These are phyloP conservation scores for Mormyrus iriodes DNA, from an alignment of 2,113 vertebrate species.

Conservation along the genomic window DNA sequence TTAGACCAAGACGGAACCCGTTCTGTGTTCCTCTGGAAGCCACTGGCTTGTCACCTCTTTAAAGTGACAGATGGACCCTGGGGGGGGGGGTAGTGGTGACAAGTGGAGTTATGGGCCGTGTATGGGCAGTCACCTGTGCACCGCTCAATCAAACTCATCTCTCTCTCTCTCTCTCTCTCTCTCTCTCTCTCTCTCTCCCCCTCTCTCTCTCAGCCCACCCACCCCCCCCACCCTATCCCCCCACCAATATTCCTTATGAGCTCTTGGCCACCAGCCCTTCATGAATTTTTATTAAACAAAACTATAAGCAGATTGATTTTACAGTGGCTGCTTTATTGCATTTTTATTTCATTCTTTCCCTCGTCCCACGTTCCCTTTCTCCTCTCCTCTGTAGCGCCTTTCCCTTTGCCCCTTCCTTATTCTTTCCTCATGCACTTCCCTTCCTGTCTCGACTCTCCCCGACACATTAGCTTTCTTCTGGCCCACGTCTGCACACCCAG, in stretches of 20 bases:
- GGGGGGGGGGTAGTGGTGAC: neutral
- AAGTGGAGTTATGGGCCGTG: neutral
- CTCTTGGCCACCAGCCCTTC: slow-evolving; percentile 82
- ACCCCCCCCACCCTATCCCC: slow-evolving; percentile 43
- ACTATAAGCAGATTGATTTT: slow-evolving; percentile 99
- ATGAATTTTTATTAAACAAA: slow-evolving; percentile 99
- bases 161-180: neutral
- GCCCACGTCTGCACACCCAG: neutral
- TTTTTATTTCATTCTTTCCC: slow-evolving; percentile 95
- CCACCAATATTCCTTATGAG: slow-evolving; percentile 81
- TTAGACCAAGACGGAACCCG: neutral
- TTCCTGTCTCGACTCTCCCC: neutral
- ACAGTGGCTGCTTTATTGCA: slow-evolving; percentile 88
- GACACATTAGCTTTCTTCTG: slow-evolving; percentile 1
- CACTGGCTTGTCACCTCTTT: neutral
- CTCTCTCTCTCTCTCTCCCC: neutral
- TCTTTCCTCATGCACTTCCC: slow-evolving; percentile 36
- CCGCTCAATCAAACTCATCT: slow-evolving; percentile 6
- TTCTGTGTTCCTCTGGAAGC: neutral
- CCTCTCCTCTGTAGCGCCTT: slow-evolving; percentile 36
- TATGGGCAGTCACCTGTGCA: neutral
- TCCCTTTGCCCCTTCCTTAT: slow-evolving; percentile 40
- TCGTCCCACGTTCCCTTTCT: slow-evolving; percentile 35
- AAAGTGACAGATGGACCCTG: slow-evolving; percentile 9
- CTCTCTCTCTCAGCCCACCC: slow-evolving; percentile 18